Percentiles rank a stretch among this genome's conserved stretches.
Evolutionary conservation across 2,888 invertebrate genomes (phyloP).

Genomic region (Drosophila leonis): DNA sequence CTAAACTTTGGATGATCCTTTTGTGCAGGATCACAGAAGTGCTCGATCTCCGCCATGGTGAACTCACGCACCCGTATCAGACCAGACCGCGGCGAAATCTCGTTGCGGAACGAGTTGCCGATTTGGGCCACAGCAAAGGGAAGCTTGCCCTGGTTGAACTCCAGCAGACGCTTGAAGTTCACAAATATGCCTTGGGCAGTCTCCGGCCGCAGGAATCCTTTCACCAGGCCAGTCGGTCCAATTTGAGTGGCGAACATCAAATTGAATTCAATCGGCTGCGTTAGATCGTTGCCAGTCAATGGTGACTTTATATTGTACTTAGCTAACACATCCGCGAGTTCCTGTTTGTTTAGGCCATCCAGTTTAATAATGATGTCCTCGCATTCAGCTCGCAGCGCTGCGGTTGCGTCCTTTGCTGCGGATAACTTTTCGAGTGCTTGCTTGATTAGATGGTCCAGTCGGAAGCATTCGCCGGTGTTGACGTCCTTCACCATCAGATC

Average conservation of each 20-base stretch:
- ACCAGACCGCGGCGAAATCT: constrained; percentile 99
- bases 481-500: constrained; percentile 99
- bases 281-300: constrained; percentile 96
- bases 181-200: constrained; percentile 99
- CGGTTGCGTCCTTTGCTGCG: constrained; percentile 92
- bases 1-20: constrained; percentile 97
- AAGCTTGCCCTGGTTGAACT: constrained; percentile 97
- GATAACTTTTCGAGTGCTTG: constrained; percentile 94
- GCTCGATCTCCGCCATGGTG: constrained; percentile 99
- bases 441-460: constrained; percentile 99
- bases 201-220: constrained; percentile 98
- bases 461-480: constrained; percentile 98
- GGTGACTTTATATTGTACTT: constrained; percentile 98
- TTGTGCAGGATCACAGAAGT: constrained; percentile 97
- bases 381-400: constrained; percentile 86
- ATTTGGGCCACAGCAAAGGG: constrained; percentile 99
- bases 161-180: constrained; percentile 98
- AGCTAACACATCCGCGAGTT: constrained; percentile 94
- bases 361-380: constrained; percentile 86
- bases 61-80: constrained; percentile 98
- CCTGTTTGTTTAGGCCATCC: constrained; percentile 96
- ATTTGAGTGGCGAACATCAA: constrained; percentile 99
- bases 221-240: constrained; percentile 97
- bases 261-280: constrained; percentile 99
- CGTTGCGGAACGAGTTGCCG: constrained; percentile 99